These are phyloP conservation scores for Pristionchus exspectatus DNA, from an alignment of 2,888 invertebrate genomes.

Conservation along the genomic window DNA sequence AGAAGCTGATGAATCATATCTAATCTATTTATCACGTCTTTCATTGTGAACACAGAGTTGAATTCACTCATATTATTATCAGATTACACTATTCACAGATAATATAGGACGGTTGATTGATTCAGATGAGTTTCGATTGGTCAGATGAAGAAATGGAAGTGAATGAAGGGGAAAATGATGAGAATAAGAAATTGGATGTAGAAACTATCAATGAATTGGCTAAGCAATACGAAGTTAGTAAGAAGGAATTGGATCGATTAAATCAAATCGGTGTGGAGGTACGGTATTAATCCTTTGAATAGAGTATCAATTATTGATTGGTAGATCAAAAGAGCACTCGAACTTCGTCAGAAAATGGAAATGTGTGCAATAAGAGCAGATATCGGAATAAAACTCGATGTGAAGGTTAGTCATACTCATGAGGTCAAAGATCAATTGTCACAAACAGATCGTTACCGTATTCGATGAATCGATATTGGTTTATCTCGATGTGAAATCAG, in stretches of 20 bases:
- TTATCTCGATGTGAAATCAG: constrained; percentile 15
- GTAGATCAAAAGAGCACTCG: constrained; percentile 10
- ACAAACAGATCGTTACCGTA: background rate
- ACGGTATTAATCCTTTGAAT: background rate
- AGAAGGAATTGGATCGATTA: constrained; percentile 43
- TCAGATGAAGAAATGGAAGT: constrained; percentile 36
- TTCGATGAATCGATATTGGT: constrained; percentile 46
- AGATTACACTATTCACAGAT: background rate
- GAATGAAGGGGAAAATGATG: background rate
- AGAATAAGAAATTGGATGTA: constrained; percentile 18
- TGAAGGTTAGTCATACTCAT: background rate
- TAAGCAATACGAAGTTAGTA: constrained; percentile 3
- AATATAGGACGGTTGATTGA: background rate
- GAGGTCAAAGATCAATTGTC: background rate
- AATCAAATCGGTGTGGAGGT: constrained; percentile 29
- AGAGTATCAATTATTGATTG: background rate
- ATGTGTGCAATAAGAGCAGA: constrained; percentile 32
- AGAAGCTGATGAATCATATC: constrained; percentile 40
- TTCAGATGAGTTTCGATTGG: constrained; percentile 41
- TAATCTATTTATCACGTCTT: background rate
- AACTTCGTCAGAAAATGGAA: constrained; percentile 36
- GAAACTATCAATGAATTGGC: constrained; percentile 18
- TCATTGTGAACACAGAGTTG: background rate
- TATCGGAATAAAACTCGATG: background rate
- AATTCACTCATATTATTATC: background rate